Evolutionary conservation across 1,140 invertebrate genomes (phyloP).

Genomic region (Scaptomyza pallida): DNA sequence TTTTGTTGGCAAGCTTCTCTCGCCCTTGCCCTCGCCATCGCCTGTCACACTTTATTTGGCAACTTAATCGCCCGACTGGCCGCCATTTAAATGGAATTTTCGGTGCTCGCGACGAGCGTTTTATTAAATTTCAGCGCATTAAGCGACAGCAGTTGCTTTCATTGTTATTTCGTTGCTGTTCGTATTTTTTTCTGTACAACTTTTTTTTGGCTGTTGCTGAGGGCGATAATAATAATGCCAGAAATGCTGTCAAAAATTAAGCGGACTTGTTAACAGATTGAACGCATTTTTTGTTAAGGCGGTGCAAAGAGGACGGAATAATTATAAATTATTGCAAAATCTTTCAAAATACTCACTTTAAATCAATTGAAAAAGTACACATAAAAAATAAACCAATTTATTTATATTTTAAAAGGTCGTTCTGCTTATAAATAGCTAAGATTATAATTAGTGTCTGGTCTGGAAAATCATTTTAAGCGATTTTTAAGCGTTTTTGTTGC

Average conservation of each 20-base stretch:
- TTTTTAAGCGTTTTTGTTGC: conserved; percentile 67
- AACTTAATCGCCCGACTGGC: conserved; percentile 76
- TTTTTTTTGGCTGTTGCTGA: conserved; percentile 23
- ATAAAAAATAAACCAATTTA: too few relatives aligned
- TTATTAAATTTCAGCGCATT: conserved; percentile 78
- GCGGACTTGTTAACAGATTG: conserved; percentile 31
- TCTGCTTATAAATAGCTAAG: conserved; percentile 30
- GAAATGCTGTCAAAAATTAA: conserved; percentile 60
- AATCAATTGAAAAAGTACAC: too few relatives aligned
- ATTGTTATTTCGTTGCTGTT: conserved; percentile 25
- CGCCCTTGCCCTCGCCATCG: conserved; percentile 18
- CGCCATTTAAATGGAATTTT: conserved; percentile 73
- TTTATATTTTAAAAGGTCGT: not conserved
- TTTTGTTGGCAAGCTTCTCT: conserved; percentile 37
- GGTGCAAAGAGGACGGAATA: not conserved
- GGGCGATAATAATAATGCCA: conserved; percentile 57
- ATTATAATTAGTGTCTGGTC: conserved; percentile 42
- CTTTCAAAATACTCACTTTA: too few relatives aligned
- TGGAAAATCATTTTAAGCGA: conserved; percentile 58
- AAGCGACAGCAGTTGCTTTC: conserved; percentile 49
- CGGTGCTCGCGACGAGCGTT: conserved; percentile 41
- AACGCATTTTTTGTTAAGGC: conserved; percentile 17
- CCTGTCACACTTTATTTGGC: conserved; percentile 76
- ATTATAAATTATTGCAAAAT: not conserved
- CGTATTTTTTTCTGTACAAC: not conserved